phyloP scores from a whole-genome alignment of 37 sponge, comb jelly and placozoan genomes.

The Oscarella lobularis region DNA sequence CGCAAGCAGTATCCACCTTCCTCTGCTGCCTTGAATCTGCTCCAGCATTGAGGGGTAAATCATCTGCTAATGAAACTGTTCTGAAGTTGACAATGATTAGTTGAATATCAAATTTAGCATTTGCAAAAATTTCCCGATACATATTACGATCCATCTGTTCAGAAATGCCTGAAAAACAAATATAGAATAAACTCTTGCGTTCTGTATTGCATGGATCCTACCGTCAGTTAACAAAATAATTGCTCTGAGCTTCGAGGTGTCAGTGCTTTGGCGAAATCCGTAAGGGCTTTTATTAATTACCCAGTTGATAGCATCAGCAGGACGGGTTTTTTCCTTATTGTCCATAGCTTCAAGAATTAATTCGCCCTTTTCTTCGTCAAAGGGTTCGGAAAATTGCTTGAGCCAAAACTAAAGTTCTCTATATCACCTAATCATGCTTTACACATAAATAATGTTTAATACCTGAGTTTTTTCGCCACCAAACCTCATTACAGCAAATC shows the following conservation, averaged over 20 bases:
- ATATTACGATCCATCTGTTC: too few relatives aligned
- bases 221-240: neutral
- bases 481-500: neutral
- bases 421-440: neutral
- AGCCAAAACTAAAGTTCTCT: neutral
- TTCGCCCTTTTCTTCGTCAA: neutral
- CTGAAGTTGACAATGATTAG: neutral
- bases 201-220: too few relatives aligned
- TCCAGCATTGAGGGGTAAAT: neutral
- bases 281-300: neutral
- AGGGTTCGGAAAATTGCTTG: neutral
- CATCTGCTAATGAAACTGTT: neutral
- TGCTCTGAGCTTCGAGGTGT: neutral
- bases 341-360: neutral
- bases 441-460: neutral
- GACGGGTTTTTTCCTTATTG: neutral
- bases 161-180: too few relatives aligned
- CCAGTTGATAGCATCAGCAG: neutral
- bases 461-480: neutral
- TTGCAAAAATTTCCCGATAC: too few relatives aligned
- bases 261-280: neutral
- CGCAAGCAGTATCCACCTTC: neutral
- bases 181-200: too few relatives aligned
- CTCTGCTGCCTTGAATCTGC: neutral
- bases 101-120: too few relatives aligned